phyloP scores from a whole-genome alignment of 2,888 invertebrate species.

The Lasius platythorax region DNA sequence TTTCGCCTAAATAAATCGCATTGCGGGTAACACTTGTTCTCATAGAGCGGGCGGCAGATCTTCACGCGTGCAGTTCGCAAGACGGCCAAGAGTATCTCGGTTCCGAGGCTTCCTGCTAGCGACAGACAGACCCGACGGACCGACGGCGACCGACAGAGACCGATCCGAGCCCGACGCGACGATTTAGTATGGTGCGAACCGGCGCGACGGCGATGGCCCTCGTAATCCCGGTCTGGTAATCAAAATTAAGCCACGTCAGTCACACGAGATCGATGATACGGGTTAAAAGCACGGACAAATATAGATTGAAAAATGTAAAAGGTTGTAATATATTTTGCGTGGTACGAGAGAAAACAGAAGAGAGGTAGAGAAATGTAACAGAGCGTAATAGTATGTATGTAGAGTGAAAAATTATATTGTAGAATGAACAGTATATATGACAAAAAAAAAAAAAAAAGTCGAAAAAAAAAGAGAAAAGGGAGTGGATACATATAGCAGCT shows the following conservation, averaged over 20 bases:
- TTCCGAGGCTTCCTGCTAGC: conserved; percentile 86
- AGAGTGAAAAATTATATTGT: conserved; percentile 38
- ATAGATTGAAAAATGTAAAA: conserved; percentile 44
- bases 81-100: conserved; percentile 83
- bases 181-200: conserved; percentile 94
- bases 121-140: conserved; percentile 72
- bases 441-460: not conserved
- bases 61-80: conserved; percentile 82
- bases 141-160: conserved; percentile 79
- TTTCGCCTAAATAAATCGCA: conserved; percentile 58
- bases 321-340: conserved; percentile 31
- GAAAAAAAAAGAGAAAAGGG: conserved; percentile 11
- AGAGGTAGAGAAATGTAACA: conserved; percentile 25
- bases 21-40: conserved; percentile 66
- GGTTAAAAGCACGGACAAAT: conserved; percentile 66
- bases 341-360: conserved; percentile 11
- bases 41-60: conserved; percentile 78
- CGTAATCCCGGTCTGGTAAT: conserved; percentile 91
- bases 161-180: conserved; percentile 84
- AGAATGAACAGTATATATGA: not conserved
- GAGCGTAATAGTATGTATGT: conserved; percentile 37
- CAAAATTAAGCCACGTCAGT: conserved; percentile 81
- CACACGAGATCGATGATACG: conserved; percentile 73
- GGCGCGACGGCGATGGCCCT: conserved; percentile 93
- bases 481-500: conserved; percentile 21